phyloP scores from a whole-genome alignment of 2,797 vertebrate genomes.

The Aulostomus chinensis region DNA sequence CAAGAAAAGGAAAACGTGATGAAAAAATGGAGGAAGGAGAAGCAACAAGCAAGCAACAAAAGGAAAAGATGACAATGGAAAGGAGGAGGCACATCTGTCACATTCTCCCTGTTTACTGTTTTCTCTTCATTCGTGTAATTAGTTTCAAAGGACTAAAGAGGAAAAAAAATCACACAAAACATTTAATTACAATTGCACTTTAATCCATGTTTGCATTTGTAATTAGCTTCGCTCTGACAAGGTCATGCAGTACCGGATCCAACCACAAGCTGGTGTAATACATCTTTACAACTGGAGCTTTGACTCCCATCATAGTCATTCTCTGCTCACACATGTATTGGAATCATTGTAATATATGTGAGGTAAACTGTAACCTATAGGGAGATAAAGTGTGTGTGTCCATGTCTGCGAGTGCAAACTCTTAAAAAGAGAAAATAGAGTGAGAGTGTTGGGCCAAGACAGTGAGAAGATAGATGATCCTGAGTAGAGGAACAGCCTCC shows the following conservation, averaged over 20 bases:
- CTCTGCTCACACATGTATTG: slow-evolving; percentile 7
- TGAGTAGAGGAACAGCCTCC: slow-evolving; percentile 59
- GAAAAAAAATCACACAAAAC: no score
- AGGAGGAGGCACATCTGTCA: neutral
- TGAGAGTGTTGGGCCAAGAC: slow-evolving; percentile 49
- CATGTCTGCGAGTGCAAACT: slow-evolving; percentile 3
- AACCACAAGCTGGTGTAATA: slow-evolving; percentile 48
- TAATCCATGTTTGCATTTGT: slow-evolving; percentile 17
- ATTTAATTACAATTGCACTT: slow-evolving; percentile 10
- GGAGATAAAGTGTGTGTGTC: slow-evolving; percentile 5
- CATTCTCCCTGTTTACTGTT: slow-evolving; percentile 9
- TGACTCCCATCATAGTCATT: no score
- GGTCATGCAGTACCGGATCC: slow-evolving; percentile 25
- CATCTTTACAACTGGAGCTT: slow-evolving; percentile 8
- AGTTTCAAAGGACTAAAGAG: slow-evolving; percentile 4
- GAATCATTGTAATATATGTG: no score
- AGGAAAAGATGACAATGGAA: neutral
- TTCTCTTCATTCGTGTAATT: no score
- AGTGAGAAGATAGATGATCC: slow-evolving; percentile 71
- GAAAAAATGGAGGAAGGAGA: neutral
- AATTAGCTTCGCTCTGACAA: slow-evolving; percentile 13
- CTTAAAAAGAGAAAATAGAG: slow-evolving; percentile 34
- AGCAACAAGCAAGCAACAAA: neutral
- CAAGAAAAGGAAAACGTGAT: neutral
- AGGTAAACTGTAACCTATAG: slow-evolving; percentile 18